A percentile compares a stretch with the other conserved stretches of the same genome.
These are phyloP conservation scores for Latrodectus elegans DNA, from an alignment of 2,888 invertebrate species.

Conservation along the genomic window DNA sequence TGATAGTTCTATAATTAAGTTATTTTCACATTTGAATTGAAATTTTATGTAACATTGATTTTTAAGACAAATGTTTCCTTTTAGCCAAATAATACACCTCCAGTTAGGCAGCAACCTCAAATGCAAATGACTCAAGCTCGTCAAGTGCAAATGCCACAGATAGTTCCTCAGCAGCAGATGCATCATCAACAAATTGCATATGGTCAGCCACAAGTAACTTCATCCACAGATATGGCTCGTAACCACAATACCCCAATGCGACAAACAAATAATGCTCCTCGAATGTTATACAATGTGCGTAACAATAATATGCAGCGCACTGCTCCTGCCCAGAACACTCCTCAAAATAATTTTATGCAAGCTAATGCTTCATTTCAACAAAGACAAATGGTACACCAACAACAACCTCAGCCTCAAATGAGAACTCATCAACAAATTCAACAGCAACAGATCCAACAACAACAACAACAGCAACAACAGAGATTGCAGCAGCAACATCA, in stretches of 20 bases:
- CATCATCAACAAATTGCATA: slow-evolving; percentile 41
- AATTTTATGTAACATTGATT: background rate
- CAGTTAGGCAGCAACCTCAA: slow-evolving; percentile 24
- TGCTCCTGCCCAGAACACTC: slow-evolving; percentile 22
- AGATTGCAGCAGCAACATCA: slow-evolving; percentile 23
- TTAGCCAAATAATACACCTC: slow-evolving; percentile 28
- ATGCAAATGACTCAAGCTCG: slow-evolving; percentile 19
- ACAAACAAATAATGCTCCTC: background rate
- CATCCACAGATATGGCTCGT: slow-evolving; percentile 65
- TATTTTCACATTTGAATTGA: background rate
- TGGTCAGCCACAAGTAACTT: slow-evolving; percentile 68
- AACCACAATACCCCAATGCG: slow-evolving; percentile 15
- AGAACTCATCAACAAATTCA: slow-evolving; percentile 33
- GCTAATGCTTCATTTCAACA: slow-evolving; percentile 1
- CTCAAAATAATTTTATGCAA: slow-evolving; percentile 24
- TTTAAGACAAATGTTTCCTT: slow-evolving; percentile 1
- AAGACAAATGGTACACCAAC: slow-evolving; percentile 32
- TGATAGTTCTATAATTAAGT: background rate
- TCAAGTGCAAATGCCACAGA: slow-evolving; percentile 1
- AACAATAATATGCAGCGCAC: slow-evolving; percentile 17
- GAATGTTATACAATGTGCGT: background rate
- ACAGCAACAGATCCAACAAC: slow-evolving; percentile 11
- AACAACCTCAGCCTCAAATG: slow-evolving; percentile 17
- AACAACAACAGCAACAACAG: slow-evolving; percentile 1
- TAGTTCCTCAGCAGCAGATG: slow-evolving; percentile 6